Evolutionary conservation across 2,888 invertebrate genomes (phyloP), one percentile per base, ranked within the genome.

Genomic region (Clanis bilineata): DNA sequence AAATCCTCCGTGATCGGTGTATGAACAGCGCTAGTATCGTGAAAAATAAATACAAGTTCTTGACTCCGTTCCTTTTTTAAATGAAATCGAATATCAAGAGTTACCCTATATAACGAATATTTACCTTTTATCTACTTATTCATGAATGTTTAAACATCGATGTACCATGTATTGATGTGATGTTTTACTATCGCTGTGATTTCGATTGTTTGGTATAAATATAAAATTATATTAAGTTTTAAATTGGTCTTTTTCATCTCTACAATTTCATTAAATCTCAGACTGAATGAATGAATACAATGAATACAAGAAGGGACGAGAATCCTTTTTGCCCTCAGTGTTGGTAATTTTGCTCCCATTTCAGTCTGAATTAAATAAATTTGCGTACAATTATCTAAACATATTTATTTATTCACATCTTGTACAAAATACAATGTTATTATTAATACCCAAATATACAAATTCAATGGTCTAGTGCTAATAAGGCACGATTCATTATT

Each of bases 161-260:
- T 77, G 74, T 83, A 68, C 73, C 68, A 55, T 72, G 79, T 82
- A 78, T 84, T 77, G 75, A 39, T 47, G 51, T 39, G 32, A 82
- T 83, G 80, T 88, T 79, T 77, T 82, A 81, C 80, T 85, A 81
- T 88, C 80, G 83, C 86, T 89, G 88, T 89, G 87, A 89, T 88
- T 87, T 83, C 74, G 79, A 84, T 86, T 85, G 82, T 88, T 89
- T 83, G 77, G 74, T 88, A 85, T 90, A 86, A 87, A 88, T 88
- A 87, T 83, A 82, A 82, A 81, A 83, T 76, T 78, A 77, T 79
- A 82, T 80, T 83, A 79, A 80, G 82, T 85, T 86, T 77, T 66
- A 73, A 65, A 67, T 56, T 43, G 59, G 66, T 66, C 56, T 79
- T 80, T n/a, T 82, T 65, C 58, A 62, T 70, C 64, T 28, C 32